A percentile compares a stretch with the other conserved stretches of the same genome.
These are phyloP conservation scores for Drosophila lacteicornis DNA, from an alignment of 1,140 invertebrate species.

Conservation along the genomic window DNA sequence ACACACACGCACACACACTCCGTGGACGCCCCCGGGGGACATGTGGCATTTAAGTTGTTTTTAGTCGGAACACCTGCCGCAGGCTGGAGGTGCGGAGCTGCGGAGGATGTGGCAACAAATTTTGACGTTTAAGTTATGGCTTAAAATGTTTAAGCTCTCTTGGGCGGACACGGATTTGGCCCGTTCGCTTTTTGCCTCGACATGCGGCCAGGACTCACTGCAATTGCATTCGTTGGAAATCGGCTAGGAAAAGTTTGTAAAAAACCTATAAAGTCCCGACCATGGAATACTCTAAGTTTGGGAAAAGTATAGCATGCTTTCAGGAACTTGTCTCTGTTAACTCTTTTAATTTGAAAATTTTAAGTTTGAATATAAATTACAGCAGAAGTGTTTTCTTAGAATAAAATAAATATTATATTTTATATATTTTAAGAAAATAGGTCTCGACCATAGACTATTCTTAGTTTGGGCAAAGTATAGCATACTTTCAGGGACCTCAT, in stretches of 20 bases:
- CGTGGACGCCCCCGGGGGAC: slow-evolving; percentile 24
- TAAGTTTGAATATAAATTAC: too few species aligned
- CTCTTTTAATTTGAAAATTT: too few species aligned
- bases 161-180: slow-evolving; percentile 39
- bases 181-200: slow-evolving; percentile 10
- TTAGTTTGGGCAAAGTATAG: too few species aligned
- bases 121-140: slow-evolving; percentile 77
- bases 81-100: not conserved
- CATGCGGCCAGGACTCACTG: slow-evolving; percentile 1
- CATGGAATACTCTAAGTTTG: not conserved
- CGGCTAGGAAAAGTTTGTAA: not conserved
- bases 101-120: slow-evolving; percentile 36
- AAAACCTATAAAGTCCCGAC: not conserved
- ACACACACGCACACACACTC: not conserved
- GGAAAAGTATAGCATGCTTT: not conserved
- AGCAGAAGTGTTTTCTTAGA: too few species aligned
- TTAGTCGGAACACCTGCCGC: slow-evolving; percentile 55
- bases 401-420: too few species aligned
- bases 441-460: too few species aligned
- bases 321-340: too few species aligned
- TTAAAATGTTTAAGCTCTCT: slow-evolving; percentile 71
- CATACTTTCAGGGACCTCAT: too few species aligned
- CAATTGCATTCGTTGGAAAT: slow-evolving; percentile 20
- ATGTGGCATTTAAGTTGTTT: slow-evolving; percentile 76
- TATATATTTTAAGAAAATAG: too few species aligned